Evolutionary conservation across 2,113 vertebrate genomes (phyloP).

Genomic region (Lycocorax pyrrhopterus): DNA sequence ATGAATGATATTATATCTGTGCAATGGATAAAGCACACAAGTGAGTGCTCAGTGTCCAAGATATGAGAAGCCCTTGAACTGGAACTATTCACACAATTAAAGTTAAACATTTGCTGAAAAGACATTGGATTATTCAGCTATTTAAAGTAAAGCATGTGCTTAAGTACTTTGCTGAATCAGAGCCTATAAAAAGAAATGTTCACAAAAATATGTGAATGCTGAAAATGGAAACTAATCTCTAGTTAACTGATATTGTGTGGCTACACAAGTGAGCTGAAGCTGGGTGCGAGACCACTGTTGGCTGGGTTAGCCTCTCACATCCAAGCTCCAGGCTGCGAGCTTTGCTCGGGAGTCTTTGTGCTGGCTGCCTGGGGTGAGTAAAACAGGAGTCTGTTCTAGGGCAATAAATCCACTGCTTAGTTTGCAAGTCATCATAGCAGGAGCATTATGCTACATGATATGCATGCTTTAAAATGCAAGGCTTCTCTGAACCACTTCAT

Average conservation of each 20-base stretch:
- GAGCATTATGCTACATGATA: slow-evolving; percentile 6
- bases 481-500: slow-evolving; percentile 46
- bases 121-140: slow-evolving; percentile 39
- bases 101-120: slow-evolving; percentile 43
- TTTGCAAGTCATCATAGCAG: slow-evolving; percentile 2
- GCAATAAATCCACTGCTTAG: slow-evolving; percentile 38
- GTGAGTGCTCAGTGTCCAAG: not conserved
- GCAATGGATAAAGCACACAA: not conserved
- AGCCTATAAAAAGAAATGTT: slow-evolving; percentile 40
- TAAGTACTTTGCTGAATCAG: slow-evolving; percentile 30
- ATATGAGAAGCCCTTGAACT: not conserved
- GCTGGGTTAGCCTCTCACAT: not conserved
- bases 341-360: not conserved
- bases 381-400: not conserved
- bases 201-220: slow-evolving; percentile 5
- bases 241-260: not conserved
- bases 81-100: slow-evolving; percentile 31
- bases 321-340: not conserved
- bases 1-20: not conserved
- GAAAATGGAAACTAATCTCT: not conserved
- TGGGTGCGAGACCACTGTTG: fast-evolving
- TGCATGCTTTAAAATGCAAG: slow-evolving; percentile 19
- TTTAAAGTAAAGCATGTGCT: slow-evolving; percentile 25
- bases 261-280: not conserved
- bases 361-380: not conserved